Evolutionary conservation across 2,113 vertebrate genomes (phyloP).

Genomic region (Gila orcuttii): DNA sequence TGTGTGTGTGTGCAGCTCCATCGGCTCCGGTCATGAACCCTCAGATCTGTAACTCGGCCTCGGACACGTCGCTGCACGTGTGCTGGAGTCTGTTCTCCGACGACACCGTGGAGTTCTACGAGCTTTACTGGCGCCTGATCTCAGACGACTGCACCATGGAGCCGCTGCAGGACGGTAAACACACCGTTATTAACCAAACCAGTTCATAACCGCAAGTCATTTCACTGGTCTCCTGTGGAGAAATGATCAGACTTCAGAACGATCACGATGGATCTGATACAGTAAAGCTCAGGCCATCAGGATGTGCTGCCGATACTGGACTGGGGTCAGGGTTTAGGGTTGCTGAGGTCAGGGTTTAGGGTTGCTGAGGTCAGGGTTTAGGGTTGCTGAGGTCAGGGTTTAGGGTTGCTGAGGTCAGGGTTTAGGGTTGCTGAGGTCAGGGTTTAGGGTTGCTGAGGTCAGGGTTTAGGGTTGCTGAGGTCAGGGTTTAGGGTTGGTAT

Average conservation of each 20-base stretch:
- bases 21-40: conserved; percentile 93
- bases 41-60: conserved; percentile 86
- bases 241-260: neutral
- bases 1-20: conserved; percentile 78
- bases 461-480: too few species aligned
- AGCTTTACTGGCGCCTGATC: conserved; percentile 83
- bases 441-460: too few species aligned
- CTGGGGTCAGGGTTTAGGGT: neutral
- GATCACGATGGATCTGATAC: neutral
- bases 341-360: too few species aligned
- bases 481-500: too few species aligned
- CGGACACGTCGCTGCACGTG: conserved; percentile 83
- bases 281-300: neutral
- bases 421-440: too few species aligned
- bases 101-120: conserved; percentile 89
- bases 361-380: too few species aligned
- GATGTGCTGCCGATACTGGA: too few species aligned
- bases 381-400: too few species aligned
- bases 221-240: neutral
- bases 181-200: neutral
- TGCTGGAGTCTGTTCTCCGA: conserved; percentile 94
- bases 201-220: neutral
- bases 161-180: conserved; percentile 75
- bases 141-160: conserved; percentile 70
- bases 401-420: too few species aligned